Evolutionary conservation across 2,113 vertebrate species (phyloP), one percentile per base, ranked within the genome.

Genomic region (Chinchilla lanigera): DNA sequence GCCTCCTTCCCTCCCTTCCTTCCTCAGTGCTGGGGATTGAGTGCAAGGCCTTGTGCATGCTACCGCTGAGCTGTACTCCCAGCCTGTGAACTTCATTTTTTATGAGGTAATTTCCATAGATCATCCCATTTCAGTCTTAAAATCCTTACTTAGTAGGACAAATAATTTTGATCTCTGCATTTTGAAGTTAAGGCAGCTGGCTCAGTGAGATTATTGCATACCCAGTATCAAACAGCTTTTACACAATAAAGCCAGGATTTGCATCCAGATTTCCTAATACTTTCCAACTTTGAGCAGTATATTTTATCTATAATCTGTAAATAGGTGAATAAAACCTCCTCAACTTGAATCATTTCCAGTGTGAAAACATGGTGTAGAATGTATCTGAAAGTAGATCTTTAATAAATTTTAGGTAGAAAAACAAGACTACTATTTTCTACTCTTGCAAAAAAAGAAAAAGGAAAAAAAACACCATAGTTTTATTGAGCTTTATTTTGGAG

Each of bases 351-450:
- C 19, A 38, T n/a, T 65, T 92, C 26, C 35, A 83, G 1, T 60
- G 33, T 84, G 71, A 22, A 73, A 71, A 33, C 26, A 38, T 61
- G 14, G 20, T 60, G 54, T 52, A 60, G 26, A 83, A 87, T 93
- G 19, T 38, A 38, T 11, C 38, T 60, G 26, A 54, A 84, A 90
- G 30, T n/a, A 54, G 73, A 69, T 60, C 24, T 93, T 95, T 86
- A 44, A 44, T 56, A 47, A 65, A 90, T 94, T 95, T 83, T 54
- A 63, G 38, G n/a, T 90, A 30, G 69, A 94, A 77, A 92, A 86
- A 52, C 2, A 93, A 83, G 69, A 41, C 33, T 28, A 4, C 24
- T 5, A 4, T 63, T 96, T 86, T 61, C 5, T 77, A 35, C 1
- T 90, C 20, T 52, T 56, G 52, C 6, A 22, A 73, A 67, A 73